Conservation (phyloP, 2,888 invertebrate genomes). For the Lampropteryx suffumata region DNA sequence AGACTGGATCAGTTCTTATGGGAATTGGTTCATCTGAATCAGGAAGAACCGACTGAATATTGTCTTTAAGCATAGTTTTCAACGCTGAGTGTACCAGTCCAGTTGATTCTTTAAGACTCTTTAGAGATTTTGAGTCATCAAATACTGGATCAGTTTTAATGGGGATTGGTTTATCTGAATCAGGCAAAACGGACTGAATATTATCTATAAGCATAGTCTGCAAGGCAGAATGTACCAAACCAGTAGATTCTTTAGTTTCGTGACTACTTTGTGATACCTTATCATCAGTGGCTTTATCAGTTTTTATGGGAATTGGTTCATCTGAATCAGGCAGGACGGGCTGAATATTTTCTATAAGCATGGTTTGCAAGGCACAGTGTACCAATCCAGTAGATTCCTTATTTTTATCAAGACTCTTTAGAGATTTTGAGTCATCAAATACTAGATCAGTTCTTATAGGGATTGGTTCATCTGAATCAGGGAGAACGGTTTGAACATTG, state of each 20-base stretch:
- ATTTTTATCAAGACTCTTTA: conserved; percentile 12
- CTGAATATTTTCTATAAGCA: conserved; percentile 74
- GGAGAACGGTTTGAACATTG: conserved; percentile 36
- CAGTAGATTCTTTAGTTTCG: conserved; percentile 32
- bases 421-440: conserved; percentile 6
- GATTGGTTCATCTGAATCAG: conserved; percentile 28
- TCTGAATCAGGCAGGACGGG: conserved; percentile 42
- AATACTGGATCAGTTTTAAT: no score
- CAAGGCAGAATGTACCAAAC: conserved; percentile 29
- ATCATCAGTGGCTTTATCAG: conserved; percentile 11
- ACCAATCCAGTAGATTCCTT: conserved; percentile 54
- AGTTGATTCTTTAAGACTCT: conserved; percentile 26
- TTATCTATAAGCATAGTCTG: conserved; percentile 35
- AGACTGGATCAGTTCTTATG: conserved; percentile 19
- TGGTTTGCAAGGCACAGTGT: conserved; percentile 75
- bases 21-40: conserved; percentile 28
- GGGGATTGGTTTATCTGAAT: conserved; percentile 21
- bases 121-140: no score
- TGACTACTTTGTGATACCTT: conserved; percentile 4
- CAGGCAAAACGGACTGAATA: conserved; percentile 34
- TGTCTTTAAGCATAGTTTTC: conserved; percentile 34
- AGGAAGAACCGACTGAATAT: conserved; percentile 33
- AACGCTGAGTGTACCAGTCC: conserved; percentile 41
- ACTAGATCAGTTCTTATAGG: conserved; percentile 19
- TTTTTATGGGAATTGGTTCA: conserved; percentile 27